A percentile compares a stretch with the other conserved stretches of the same genome.
Evolutionary conservation across 2,888 invertebrate genomes (phyloP).

Genomic region (Apodemia zela): DNA sequence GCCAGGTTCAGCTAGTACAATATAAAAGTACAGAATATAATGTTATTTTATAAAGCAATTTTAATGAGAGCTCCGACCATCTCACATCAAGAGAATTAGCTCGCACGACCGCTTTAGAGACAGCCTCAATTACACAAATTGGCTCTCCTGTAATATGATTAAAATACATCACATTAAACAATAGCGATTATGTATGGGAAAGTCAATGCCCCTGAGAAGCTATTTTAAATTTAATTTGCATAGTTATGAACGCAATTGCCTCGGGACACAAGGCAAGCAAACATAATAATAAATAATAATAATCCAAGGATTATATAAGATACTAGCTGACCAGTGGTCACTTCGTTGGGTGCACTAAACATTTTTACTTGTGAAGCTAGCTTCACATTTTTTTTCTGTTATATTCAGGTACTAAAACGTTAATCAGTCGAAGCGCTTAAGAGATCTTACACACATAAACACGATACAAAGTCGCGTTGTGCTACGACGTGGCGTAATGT

Average conservation of each 20-base stretch:
- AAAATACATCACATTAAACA: constrained; percentile 12
- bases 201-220: not conserved
- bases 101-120: constrained; percentile 19
- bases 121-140: constrained; percentile 19
- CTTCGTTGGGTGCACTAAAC: too few species aligned
- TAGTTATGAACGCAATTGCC: not conserved
- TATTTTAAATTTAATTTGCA: not conserved
- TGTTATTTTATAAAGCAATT: not conserved
- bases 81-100: constrained; percentile 19
- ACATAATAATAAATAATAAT: too few species aligned
- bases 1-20: not conserved
- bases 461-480: too few species aligned
- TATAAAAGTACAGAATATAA: not conserved
- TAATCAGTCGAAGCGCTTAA: too few species aligned
- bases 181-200: not conserved
- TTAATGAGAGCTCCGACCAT: constrained; percentile 6
- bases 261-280: not conserved
- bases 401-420: too few species aligned
- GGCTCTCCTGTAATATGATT: constrained; percentile 13
- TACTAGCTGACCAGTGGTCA: too few species aligned
- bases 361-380: too few species aligned
- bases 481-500: too few species aligned
- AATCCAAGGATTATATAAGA: too few species aligned
- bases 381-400: too few species aligned
- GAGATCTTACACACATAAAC: too few species aligned